A percentile compares a stretch with the other conserved stretches of the same genome.
Conservation (phyloP, 2,888 invertebrate genomes). For the Latrodectus elegans region DNA sequence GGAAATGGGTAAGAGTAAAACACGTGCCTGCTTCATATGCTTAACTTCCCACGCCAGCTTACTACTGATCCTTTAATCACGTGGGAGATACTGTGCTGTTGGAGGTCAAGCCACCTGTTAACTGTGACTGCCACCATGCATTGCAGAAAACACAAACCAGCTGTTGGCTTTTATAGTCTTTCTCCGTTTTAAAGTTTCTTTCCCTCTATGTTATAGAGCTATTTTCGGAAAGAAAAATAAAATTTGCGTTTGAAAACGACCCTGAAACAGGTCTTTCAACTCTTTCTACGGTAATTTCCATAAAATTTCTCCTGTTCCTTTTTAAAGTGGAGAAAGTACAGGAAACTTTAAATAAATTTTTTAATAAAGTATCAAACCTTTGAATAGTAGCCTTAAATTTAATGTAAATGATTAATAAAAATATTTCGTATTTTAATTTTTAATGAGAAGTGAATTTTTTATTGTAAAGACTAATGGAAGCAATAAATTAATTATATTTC, state of each 20-base stretch:
- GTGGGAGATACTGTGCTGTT: conserved; percentile 7
- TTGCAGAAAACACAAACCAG: conserved; percentile 42
- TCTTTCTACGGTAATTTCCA: too few species aligned
- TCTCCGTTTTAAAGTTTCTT: not conserved
- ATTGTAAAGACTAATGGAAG: too few species aligned
- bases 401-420: too few species aligned
- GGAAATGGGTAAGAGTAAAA: conserved; percentile 6
- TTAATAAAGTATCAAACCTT: too few species aligned
- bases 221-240: not conserved
- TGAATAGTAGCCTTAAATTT: too few species aligned
- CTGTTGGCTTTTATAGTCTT: conserved; percentile 15
- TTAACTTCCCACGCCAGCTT: conserved; percentile 26
- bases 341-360: too few species aligned
- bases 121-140: conserved; percentile 35
- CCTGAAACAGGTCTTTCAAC: too few species aligned
- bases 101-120: conserved; percentile 59
- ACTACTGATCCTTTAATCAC: conserved; percentile 35
- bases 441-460: too few species aligned
- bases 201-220: not conserved
- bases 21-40: conserved; percentile 14
- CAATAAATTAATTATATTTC: too few species aligned
- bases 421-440: too few species aligned
- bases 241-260: not conserved
- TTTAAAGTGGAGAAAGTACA: too few species aligned
- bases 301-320: too few species aligned